Percentiles rank a stretch among this genome's conserved stretches.
These are phyloP conservation scores for Amia ocellicauda DNA, from an alignment of 2,113 vertebrate species.

Conservation along the genomic window DNA sequence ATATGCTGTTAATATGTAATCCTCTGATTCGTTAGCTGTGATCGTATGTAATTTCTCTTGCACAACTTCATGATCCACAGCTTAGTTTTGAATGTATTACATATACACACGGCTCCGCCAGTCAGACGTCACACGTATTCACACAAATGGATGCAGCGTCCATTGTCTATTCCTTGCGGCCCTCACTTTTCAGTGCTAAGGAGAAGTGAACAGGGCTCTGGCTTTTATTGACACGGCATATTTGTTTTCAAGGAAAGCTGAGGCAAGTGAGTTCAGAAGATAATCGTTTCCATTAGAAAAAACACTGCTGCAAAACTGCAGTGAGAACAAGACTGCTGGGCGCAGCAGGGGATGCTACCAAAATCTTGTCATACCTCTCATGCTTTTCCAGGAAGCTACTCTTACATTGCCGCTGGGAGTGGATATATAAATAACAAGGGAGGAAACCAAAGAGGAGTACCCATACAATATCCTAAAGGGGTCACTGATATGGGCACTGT, in stretches of 20 bases:
- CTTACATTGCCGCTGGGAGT: background rate
- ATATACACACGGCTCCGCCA: too few relatives aligned
- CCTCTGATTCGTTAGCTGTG: too few relatives aligned
- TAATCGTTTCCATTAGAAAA: background rate
- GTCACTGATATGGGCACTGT: background rate
- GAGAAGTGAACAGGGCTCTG: background rate
- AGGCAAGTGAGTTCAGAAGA: background rate
- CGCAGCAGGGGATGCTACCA: background rate
- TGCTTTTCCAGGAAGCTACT: slow-evolving; percentile 24
- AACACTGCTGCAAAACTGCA: background rate
- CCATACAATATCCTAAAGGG: background rate
- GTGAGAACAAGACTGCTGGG: background rate
- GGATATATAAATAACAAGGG: slow-evolving; percentile 20
- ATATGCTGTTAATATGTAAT: too few relatives aligned
- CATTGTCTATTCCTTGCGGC: too few relatives aligned
- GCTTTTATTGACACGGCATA: background rate
- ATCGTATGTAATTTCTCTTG: too few relatives aligned
- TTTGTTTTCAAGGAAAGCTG: background rate
- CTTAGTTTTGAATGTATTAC: too few relatives aligned
- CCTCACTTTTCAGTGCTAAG: too few relatives aligned
- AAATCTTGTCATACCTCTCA: slow-evolving; percentile 2
- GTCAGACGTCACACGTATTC: too few relatives aligned
- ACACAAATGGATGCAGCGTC: too few relatives aligned
- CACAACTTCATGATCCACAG: too few relatives aligned
- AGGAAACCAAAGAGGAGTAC: slow-evolving; percentile 1